Base-by-base conservation (phyloP, 2,113 vertebrate species). In the Aegotheles bennettii region DNA sequence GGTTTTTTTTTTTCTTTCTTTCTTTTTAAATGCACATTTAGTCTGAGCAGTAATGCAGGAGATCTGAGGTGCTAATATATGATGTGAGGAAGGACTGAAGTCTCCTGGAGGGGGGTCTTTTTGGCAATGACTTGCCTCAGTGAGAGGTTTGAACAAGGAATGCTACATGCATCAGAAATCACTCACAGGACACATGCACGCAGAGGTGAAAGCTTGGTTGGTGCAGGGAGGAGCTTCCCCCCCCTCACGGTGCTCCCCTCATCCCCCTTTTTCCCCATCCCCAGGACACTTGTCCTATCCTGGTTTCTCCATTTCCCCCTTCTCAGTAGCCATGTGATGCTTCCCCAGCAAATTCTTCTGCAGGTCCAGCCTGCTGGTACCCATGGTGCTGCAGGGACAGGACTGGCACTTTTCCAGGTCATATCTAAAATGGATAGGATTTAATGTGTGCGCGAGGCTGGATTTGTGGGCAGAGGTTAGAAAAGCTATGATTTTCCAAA, bases 21-120 rank as follows among this genome's bases (percentile, higher is more conserved):
- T 93, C 86, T 94, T 97, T 97, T 92, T 95, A 92, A 95, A 96
- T 95, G 93, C 95, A 96, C 94, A 96, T 97, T 95, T 88, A 96
- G 86, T 93, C 95, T 94, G 89, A 94, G 95, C 93, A 96, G 95
- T 94, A 96, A 91, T 96, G 95, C 93, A 95, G 92, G 95, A 96
- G 94, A 92, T 92, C 85, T 90, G 95, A 96, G 92, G 94, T 94
- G 93, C 90, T 97, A 96, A 96, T 97, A 91, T 97, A 96, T 97
- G 96, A 96, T 96, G 94, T 95, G 95, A 96, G 91, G 94, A 97
- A 96, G 95, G 94, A 95, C 95, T 97, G 89, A 96, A 95, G 95
- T 89, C 94, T 97, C 90, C 89, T 95, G 77, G 24, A 48, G 64
- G 78, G 89, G 83, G 35, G 92, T 79, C 93, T 95, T 96, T 90